phyloP scores from a whole-genome alignment of 1,140 invertebrate genomes.

The Nebria ingens region DNA sequence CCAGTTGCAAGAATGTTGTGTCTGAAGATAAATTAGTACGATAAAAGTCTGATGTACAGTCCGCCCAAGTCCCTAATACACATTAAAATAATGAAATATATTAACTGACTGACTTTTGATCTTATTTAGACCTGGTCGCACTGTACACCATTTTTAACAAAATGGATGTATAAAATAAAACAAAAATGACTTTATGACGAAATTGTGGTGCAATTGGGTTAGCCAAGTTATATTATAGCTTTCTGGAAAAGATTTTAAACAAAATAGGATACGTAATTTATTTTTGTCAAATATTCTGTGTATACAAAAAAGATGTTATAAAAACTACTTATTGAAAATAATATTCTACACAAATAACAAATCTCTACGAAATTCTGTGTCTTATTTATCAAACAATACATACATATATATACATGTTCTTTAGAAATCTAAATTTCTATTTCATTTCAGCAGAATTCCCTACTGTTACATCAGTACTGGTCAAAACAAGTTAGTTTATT shows the following conservation, averaged over 20 bases:
- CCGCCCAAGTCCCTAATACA: not conserved
- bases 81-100: not conserved
- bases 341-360: slow-evolving; percentile 7
- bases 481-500: no score
- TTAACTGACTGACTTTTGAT: not conserved
- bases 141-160: not conserved
- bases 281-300: slow-evolving; percentile 4
- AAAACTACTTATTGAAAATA: not conserved
- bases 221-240: slow-evolving; percentile 6
- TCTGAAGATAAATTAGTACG: not conserved
- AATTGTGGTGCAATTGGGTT: slow-evolving; percentile 6
- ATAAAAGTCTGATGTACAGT: not conserved
- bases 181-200: slow-evolving; percentile 5
- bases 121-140: not conserved
- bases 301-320: slow-evolving; percentile 3
- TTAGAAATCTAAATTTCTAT: no score
- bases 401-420: not conserved
- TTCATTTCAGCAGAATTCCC: no score
- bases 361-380: slow-evolving; percentile 4
- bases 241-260: not conserved
- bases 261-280: slow-evolving; percentile 1
- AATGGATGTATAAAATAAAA: not conserved
- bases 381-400: no score
- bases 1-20: slow-evolving; percentile 2
- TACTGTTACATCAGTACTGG: no score